A percentile compares a stretch with the other conserved stretches of the same genome.
Evolutionary conservation across 2,888 invertebrate genomes (phyloP).

Genomic region (Pegoplata infirma): DNA sequence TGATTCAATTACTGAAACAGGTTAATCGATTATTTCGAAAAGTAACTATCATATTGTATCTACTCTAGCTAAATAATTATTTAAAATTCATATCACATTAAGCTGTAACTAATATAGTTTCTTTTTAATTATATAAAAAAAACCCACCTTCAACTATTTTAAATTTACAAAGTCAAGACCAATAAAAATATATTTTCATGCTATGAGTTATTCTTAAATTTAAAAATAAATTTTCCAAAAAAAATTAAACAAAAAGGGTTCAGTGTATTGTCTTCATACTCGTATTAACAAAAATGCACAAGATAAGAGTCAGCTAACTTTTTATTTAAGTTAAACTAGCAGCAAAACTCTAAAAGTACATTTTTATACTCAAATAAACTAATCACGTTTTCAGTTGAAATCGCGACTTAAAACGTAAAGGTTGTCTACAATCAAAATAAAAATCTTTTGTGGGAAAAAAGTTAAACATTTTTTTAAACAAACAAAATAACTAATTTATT

Average conservation of each 20-base stretch:
- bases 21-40: too few relatives aligned
- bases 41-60: too few relatives aligned
- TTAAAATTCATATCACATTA: neutral
- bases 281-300: neutral
- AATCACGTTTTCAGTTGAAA: slow-evolving; percentile 56
- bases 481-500: neutral
- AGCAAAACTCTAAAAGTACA: neutral
- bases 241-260: too few relatives aligned
- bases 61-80: too few relatives aligned
- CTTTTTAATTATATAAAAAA: neutral
- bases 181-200: neutral
- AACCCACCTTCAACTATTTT: neutral
- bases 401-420: slow-evolving; percentile 49
- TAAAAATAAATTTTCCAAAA: neutral
- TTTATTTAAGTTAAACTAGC: neutral
- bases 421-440: slow-evolving; percentile 31
- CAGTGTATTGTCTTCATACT: too few relatives aligned
- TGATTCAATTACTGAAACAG: too few relatives aligned
- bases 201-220: neutral
- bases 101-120: neutral
- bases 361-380: slow-evolving; percentile 31
- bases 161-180: neutral
- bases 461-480: too few relatives aligned
- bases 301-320: neutral
- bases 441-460: neutral